A percentile compares a stretch with the other conserved stretches of the same genome.
These are phyloP conservation scores for Schizotus pectinicornis DNA, from an alignment of 2,888 invertebrate species.

Conservation along the genomic window DNA sequence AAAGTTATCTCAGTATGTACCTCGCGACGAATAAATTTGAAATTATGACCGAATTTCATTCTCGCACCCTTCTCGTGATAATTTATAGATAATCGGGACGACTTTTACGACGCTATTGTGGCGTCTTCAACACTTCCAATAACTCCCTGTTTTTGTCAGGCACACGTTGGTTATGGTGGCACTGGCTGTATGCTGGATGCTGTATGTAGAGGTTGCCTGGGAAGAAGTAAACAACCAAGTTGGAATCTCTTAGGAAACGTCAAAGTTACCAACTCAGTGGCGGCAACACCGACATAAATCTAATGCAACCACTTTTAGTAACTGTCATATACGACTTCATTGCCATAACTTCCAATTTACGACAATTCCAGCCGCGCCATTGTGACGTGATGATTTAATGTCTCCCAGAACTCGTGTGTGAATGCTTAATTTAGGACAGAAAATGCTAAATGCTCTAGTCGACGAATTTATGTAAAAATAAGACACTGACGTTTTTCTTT, in stretches of 20 bases:
- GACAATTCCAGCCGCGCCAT: background rate
- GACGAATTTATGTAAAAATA: too few relatives aligned
- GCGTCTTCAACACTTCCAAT: too few relatives aligned
- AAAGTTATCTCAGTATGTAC: too few relatives aligned
- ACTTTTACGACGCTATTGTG: background rate
- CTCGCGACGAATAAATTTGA: background rate
- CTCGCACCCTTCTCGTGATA: background rate
- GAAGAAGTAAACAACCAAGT: background rate
- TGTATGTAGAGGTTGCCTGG: background rate
- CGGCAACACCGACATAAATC: background rate
- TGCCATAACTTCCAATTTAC: slow-evolving; percentile 11
- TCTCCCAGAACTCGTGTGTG: too few relatives aligned
- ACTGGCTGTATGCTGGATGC: too few relatives aligned
- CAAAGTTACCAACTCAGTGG: too few relatives aligned
- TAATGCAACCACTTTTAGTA: slow-evolving; percentile 7
- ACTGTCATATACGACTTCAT: slow-evolving; percentile 7
- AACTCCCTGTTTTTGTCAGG: too few relatives aligned
- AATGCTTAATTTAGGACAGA: too few relatives aligned
- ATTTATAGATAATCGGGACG: background rate
- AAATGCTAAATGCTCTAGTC: too few relatives aligned
- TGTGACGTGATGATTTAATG: too few relatives aligned
- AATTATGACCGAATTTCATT: background rate
- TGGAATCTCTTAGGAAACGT: background rate
- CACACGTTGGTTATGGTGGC: too few relatives aligned
- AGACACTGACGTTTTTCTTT: too few relatives aligned